Percentiles rank a stretch among this genome's conserved stretches.
Conservation (phyloP, 2,113 vertebrate genomes). For the Catharus minimus region DNA sequence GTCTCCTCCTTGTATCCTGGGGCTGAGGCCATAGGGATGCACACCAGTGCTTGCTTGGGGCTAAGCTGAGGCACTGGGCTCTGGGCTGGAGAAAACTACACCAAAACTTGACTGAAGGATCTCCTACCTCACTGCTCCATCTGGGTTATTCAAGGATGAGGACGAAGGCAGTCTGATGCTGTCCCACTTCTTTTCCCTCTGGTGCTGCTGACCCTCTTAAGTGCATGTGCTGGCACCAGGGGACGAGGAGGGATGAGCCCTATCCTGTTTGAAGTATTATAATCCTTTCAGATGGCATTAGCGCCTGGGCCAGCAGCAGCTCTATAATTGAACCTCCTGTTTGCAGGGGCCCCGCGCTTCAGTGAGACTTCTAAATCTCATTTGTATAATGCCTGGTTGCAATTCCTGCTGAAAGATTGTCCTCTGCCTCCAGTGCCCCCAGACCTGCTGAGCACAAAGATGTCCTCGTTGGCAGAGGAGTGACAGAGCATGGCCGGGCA, state of each 20-base stretch:
- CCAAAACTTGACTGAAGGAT: background rate
- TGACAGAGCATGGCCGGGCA: accelerated
- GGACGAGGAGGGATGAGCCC: background rate
- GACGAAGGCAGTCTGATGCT: background rate
- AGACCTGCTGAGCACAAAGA: background rate
- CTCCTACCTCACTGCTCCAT: accelerated
- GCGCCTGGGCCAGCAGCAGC: background rate
- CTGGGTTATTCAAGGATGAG: background rate
- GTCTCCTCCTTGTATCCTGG: background rate
- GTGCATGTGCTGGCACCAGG: accelerated
- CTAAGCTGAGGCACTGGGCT: background rate
- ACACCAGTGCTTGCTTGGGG: accelerated
- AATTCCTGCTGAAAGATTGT: constrained; percentile 22
- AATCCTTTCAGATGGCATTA: constrained; percentile 53
- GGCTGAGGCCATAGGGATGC: accelerated
- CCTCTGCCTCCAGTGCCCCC: background rate
- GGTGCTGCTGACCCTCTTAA: background rate
- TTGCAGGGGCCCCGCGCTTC: background rate
- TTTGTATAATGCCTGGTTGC: constrained; percentile 54
- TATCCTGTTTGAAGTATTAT: constrained; percentile 16
- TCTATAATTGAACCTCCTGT: constrained; percentile 44
- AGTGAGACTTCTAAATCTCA: constrained; percentile 40
- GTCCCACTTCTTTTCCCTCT: background rate
- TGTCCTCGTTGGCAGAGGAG: background rate
- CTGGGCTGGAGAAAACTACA: background rate